Base-by-base conservation (phyloP, 2,888 invertebrate genomes). In the Drosophila atroscutellata region DNA sequence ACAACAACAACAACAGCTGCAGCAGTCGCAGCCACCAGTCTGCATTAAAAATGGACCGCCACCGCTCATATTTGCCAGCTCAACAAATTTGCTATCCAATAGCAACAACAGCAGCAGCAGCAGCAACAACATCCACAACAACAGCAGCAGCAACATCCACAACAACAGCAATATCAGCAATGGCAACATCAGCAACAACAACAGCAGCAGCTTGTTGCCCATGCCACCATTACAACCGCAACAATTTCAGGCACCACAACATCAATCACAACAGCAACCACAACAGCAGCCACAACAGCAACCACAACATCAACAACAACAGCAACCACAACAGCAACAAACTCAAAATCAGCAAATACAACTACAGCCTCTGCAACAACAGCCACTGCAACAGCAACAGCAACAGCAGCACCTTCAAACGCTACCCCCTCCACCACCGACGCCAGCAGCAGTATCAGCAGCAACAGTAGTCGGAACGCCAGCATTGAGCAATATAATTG, bases 11-110 rank as follows among this genome's bases (percentile, higher is more conserved):
- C 70, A 74, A 24, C 80, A 73, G 24, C 75, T 70, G 45, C 65
- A 72, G 26, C 72, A 65, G 15, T 61, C 62, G 32, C 63, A 49
- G 4, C 50, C 57, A 8, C 54, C 51, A n/a, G 55, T 34, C 20
- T 47, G 49, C 57, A 65, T 72, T 55, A 85, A 83, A 63, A 91
- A 77, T 47, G 90, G 90, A 13, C 91, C 89, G 39, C 91, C 91
- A 6, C 89, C 91, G 18, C 70, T 92, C 5, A 86, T 90, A 13
- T 87, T 83, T 68, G 73, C 88, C 55, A 86, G 83, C 69, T 70
- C 81, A 36, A 64, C 81, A 13, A 76, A 75, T 72, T 52, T 90
- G 26, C 64, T 83, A 47, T 78, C 61, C 52, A 83, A 68, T 67
- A 81, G 70, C 77, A 82, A 54, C 63, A 77, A 3, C 73, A 83